Evolutionary conservation across 2,888 invertebrate species (phyloP), one percentile per base, ranked within the genome.

Genomic region (Drosophila picticornis): DNA sequence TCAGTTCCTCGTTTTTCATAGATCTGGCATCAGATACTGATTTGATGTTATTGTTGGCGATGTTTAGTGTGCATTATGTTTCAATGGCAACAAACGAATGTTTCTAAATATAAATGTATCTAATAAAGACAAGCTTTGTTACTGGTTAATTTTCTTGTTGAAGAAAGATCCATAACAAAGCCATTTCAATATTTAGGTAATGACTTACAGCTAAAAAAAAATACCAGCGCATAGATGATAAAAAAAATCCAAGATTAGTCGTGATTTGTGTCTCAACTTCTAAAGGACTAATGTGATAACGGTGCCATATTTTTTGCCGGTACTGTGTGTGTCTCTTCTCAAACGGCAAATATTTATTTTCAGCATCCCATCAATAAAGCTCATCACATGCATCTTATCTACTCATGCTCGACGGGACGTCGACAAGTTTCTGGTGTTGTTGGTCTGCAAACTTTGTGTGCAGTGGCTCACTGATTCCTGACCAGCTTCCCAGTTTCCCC

Each of bases 341-440:
- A 16, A 46, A 46, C 25, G 16, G 22, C 16, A 46, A 25, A 25
- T 25, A 46, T 46, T 46, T 46, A 25, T 25, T 46, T 46, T 25
- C 46, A 46, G 22, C 25, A 25, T 46, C 25, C 69, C 86, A 85
- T 90, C 90, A 90, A 88, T 90, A 90, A 83, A 85, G 83, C 55
- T 74, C 67, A 63, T 59, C 74, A 68, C 63, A 55, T 69, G 65
- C 75, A 67, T 72, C 81, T 80, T 73, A 83, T 72, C 69, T 67
- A 34, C 50, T 68, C 59, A 68, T 56, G 51, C 58, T 72, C 67
- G 46, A 16, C 62, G 56, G 67, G 72, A 67, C 63, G 56, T 50
- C 46, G 51, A 60, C 64, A 75, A 84, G 63, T 66, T 72, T 81
- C 65, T 63, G 60, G 57, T 50, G 32, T 13, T 56, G 52, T 19